Evolutionary conservation across 2,888 invertebrate species (phyloP).

Genomic region (Dendrolimus houi): DNA sequence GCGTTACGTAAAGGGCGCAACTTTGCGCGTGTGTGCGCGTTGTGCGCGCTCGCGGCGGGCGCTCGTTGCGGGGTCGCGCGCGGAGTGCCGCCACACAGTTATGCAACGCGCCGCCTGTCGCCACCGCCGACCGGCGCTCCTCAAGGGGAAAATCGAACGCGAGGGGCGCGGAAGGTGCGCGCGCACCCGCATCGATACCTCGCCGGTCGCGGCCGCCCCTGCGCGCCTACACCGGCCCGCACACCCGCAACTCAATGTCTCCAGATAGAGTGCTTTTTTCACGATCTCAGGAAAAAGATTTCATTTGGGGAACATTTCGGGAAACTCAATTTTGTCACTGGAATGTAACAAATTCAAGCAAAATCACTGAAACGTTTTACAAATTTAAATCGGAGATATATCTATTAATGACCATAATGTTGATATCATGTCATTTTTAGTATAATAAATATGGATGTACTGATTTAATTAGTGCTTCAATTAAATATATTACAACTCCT

Average conservation of each 20-base stretch:
- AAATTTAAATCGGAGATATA: too few species aligned
- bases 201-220: conserved; percentile 29
- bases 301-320: too few species aligned
- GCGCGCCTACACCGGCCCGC: conserved; percentile 22
- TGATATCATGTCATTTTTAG: too few species aligned
- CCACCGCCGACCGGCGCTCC: conserved; percentile 36
- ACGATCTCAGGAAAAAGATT: too few species aligned
- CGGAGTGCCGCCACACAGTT: conserved; percentile 68
- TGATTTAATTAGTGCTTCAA: too few species aligned
- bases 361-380: too few species aligned
- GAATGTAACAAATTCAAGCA: too few species aligned
- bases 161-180: conserved; percentile 55
- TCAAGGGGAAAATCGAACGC: conserved; percentile 60
- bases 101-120: conserved; percentile 65
- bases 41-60: conserved; percentile 66
- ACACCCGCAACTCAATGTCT: conserved; percentile 12
- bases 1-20: conserved; percentile 73
- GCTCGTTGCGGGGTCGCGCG: conserved; percentile 70
- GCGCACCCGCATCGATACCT: conserved; percentile 58
- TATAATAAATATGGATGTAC: too few species aligned
- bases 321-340: too few species aligned
- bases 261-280: too few species aligned
- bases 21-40: conserved; percentile 57
- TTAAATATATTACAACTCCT: too few species aligned
- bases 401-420: too few species aligned